phyloP scores from a whole-genome alignment of 2,797 vertebrate genomes.

The Falco novaeseelandiae region DNA sequence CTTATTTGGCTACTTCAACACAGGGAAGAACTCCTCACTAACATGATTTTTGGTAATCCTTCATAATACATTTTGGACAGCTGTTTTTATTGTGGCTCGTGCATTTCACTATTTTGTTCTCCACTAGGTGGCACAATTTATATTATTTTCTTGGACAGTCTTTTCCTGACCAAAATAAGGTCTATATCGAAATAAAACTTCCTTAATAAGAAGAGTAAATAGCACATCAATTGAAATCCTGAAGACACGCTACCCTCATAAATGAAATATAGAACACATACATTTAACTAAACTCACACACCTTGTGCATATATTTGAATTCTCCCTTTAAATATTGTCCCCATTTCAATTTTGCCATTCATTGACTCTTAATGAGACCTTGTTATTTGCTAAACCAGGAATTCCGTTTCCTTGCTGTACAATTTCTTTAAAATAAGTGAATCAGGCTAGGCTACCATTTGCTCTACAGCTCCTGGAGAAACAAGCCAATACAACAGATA shows the following conservation, averaged over 20 bases:
- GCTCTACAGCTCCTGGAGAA: not conserved
- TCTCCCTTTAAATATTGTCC: conserved; percentile 42
- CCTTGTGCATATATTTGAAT: conserved; percentile 18
- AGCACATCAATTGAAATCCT: not conserved
- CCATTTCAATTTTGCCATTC: not conserved
- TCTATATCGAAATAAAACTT: conserved; percentile 18
- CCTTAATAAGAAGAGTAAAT: conserved; percentile 22
- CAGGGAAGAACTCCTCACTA: not conserved
- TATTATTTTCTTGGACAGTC: conserved; percentile 59
- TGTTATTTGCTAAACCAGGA: not conserved
- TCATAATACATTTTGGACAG: not conserved
- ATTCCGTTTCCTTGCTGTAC: not conserved
- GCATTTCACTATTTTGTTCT: not conserved
- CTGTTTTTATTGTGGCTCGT: not conserved
- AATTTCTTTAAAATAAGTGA: not conserved
- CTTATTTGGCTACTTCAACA: not conserved
- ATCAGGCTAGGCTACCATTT: not conserved
- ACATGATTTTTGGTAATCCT: not conserved
- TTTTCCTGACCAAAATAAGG: not conserved
- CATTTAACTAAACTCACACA: conserved; percentile 17
- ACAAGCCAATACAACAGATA: not conserved
- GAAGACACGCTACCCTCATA: not conserved
- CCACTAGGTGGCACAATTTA: conserved; percentile 78
- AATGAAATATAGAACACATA: not conserved
- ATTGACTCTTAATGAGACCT: not conserved